Percentiles rank a stretch among this genome's conserved stretches.
These are phyloP conservation scores for Dinoponera quadriceps DNA, from an alignment of 1,140 invertebrate species.

Conservation along the genomic window DNA sequence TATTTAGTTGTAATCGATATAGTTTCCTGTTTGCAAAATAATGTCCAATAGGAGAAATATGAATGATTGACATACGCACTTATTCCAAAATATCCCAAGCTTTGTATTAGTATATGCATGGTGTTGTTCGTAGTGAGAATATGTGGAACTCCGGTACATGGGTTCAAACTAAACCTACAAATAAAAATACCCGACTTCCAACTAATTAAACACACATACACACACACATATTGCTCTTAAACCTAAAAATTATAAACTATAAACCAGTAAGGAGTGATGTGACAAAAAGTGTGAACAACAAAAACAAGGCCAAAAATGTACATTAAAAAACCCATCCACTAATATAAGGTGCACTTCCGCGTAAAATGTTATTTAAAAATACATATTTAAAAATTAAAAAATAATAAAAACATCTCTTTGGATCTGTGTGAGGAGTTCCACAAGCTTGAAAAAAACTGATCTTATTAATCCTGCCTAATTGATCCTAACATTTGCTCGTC, in stretches of 20 bases:
- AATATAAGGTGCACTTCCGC: conserved; percentile 46
- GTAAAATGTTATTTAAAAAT: conserved; percentile 29
- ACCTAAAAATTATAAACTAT: neutral
- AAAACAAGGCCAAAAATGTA: neutral
- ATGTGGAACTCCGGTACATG: conserved; percentile 36
- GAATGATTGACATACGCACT: conserved; percentile 31
- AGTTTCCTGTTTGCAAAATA: neutral
- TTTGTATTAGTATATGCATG: conserved; percentile 57
- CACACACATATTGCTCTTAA: too few species aligned
- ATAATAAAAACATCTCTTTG: conserved; percentile 22
- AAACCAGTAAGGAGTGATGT: conserved; percentile 4
- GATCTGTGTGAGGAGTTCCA: conserved; percentile 61
- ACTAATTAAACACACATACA: too few species aligned
- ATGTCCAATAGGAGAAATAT: neutral
- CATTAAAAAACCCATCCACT: neutral
- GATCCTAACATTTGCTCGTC: conserved; percentile 58
- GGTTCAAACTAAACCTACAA: conserved; percentile 38
- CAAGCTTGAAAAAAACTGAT: conserved; percentile 78
- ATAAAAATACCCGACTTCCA: conserved; percentile 20
- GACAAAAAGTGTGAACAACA: conserved; percentile 13
- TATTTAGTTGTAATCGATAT: conserved; percentile 20
- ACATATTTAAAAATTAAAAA: conserved; percentile 4
- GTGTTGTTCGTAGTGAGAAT: conserved; percentile 13
- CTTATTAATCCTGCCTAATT: conserved; percentile 81
- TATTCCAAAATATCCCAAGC: neutral